These are phyloP conservation scores for Pseudachorutes palmiensis DNA, from an alignment of 1,140 invertebrate species.

Conservation along the genomic window DNA sequence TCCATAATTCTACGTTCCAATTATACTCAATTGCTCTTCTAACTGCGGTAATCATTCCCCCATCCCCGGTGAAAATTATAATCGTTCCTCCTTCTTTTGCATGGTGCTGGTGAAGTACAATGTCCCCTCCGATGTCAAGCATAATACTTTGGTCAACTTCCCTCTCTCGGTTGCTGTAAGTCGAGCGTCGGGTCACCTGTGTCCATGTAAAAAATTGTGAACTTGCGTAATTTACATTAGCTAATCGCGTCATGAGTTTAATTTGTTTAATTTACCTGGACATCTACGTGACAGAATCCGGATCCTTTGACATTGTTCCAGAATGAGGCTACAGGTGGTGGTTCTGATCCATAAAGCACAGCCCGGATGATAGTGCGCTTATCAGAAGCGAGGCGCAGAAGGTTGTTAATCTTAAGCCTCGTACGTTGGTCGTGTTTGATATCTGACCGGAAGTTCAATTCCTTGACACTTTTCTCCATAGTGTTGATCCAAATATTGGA, in stretches of 20 bases:
- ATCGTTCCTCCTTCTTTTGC: background rate
- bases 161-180: constrained; percentile 24
- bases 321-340: constrained; percentile 26
- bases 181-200: constrained; percentile 14
- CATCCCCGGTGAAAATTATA: constrained; percentile 27
- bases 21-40: constrained; percentile 20
- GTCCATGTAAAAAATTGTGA: background rate
- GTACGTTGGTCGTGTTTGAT: constrained; percentile 16
- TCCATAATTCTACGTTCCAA: constrained; percentile 31
- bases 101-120: constrained; percentile 5
- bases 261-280: constrained; percentile 16
- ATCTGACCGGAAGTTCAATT: constrained; percentile 13
- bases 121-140: constrained; percentile 25
- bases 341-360: constrained; percentile 28
- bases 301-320: constrained; percentile 29
- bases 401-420: constrained; percentile 24
- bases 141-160: constrained; percentile 23
- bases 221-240: background rate
- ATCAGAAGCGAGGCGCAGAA: constrained; percentile 10
- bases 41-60: constrained; percentile 24
- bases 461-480: constrained; percentile 17
- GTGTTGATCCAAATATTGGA: constrained; percentile 33
- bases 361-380: constrained; percentile 15
- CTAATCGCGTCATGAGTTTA: background rate
- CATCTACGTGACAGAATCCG: constrained; percentile 16